Percentiles rank a stretch among this genome's conserved stretches.
Conservation (phyloP, 2,888 invertebrate genomes). For the Mellilla xanthometata region DNA sequence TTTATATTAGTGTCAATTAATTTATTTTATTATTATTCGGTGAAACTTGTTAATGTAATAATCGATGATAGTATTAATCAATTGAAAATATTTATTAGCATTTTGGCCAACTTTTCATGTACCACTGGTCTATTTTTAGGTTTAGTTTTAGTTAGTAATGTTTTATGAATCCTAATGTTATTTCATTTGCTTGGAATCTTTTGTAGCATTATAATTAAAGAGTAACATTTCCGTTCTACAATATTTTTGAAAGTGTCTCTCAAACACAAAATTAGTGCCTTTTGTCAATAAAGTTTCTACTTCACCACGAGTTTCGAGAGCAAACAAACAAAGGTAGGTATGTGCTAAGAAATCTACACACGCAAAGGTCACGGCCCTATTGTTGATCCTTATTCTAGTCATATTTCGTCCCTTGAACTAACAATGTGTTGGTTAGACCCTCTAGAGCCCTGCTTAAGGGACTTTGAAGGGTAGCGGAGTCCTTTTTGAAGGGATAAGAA, state of each 20-base stretch:
- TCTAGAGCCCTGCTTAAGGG: conserved; percentile 37
- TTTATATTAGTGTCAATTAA: too few relatives aligned
- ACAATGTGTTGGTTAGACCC: conserved; percentile 51
- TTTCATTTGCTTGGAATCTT: too few relatives aligned
- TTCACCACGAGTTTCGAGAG: conserved; percentile 22
- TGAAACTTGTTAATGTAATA: too few relatives aligned
- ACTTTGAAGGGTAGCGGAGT: conserved; percentile 33
- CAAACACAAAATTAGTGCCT: conserved; percentile 31
- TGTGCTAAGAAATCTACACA: conserved; percentile 38
- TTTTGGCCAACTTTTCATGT: too few relatives aligned
- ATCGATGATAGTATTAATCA: too few relatives aligned
- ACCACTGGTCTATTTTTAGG: too few relatives aligned
- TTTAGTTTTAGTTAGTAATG: too few relatives aligned
- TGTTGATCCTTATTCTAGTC: conserved; percentile 43
- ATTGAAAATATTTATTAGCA: too few relatives aligned
- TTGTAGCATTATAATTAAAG: too few relatives aligned
- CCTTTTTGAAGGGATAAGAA: conserved; percentile 27
- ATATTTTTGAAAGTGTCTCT: neutral
- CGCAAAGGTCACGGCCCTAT: conserved; percentile 31
- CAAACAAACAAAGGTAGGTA: conserved; percentile 26
- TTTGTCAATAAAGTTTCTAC: conserved; percentile 31
- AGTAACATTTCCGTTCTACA: too few relatives aligned
- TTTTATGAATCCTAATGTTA: too few relatives aligned
- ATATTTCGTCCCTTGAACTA: conserved; percentile 36
- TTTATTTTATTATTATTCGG: too few relatives aligned